Percentiles rank a stretch among this genome's conserved stretches.
Conservation (phyloP, 2,113 vertebrate genomes). For the Dolichallabes microphthalmus region DNA sequence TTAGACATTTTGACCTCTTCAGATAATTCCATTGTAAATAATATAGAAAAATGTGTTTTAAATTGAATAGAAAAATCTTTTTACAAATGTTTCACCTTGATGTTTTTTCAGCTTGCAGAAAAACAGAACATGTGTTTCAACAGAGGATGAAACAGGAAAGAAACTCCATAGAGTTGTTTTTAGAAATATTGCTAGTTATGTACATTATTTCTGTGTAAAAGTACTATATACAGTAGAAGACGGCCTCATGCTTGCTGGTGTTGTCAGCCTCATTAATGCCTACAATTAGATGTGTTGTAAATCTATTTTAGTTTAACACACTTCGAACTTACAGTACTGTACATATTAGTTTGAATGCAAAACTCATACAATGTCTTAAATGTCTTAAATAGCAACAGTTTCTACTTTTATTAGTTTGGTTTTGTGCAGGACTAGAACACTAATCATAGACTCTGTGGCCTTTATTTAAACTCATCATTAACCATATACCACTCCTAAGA, state of each 20-base stretch:
- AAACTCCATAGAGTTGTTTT: neutral
- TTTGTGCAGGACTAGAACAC: conserved; percentile 8
- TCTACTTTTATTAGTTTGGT: neutral
- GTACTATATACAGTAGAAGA: neutral
- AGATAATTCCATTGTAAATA: conserved; percentile 14
- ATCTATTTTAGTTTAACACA: neutral
- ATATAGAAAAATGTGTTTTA: neutral
- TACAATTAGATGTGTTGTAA: conserved; percentile 7
- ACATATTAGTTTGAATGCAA: neutral
- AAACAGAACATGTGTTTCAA: neutral
- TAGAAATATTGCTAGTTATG: neutral
- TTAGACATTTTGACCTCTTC: conserved; percentile 8
- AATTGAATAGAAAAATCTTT: neutral
- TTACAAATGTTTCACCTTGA: neutral
- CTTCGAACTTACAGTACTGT: neutral
- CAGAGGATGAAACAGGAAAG: neutral
- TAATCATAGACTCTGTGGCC: neutral
- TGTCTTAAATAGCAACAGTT: neutral
- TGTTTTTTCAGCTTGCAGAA: conserved; percentile 19
- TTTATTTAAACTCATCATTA: neutral
- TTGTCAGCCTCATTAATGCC: neutral
- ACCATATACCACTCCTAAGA: neutral
- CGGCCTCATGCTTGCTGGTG: neutral
- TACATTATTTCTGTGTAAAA: conserved; percentile 23
- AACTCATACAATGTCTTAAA: too few relatives aligned